Evolutionary conservation across 2,888 invertebrate genomes (phyloP).

Genomic region (Drosophila neonasuta): DNA sequence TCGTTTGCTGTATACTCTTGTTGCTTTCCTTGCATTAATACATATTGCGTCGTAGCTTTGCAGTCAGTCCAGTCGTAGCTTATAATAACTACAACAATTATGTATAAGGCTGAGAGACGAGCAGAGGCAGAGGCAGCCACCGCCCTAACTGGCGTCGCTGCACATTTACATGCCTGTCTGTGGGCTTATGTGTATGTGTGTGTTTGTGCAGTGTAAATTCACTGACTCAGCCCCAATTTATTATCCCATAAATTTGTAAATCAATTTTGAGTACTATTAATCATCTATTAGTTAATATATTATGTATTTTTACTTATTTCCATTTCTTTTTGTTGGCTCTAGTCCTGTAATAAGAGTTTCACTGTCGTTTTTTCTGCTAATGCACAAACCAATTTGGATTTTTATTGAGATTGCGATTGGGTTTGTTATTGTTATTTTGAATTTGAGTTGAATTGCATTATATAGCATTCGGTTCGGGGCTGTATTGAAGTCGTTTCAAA

Average conservation of each 20-base stretch:
- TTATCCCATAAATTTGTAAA: conserved; percentile 26
- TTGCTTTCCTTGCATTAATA: conserved; percentile 26
- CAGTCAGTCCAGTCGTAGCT: conserved; percentile 40
- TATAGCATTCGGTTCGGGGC: conserved; percentile 34
- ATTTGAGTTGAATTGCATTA: conserved; percentile 23
- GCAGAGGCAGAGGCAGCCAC: conserved; percentile 61
- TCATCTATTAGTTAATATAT: conserved; percentile 1
- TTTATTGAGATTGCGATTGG: conserved; percentile 24
- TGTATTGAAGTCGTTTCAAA: conserved; percentile 63
- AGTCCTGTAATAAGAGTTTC: conserved; percentile 7
- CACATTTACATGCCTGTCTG: conserved; percentile 50
- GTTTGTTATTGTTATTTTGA: conserved; percentile 10
- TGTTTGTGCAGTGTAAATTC: conserved; percentile 35
- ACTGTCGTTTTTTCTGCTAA: conserved; percentile 11
- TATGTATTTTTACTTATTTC: conserved; percentile 6
- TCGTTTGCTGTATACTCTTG: conserved; percentile 15
- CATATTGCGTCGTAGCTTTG: conserved; percentile 66
- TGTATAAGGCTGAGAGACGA: not conserved
- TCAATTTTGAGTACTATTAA: not conserved
- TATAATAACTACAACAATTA: not conserved
- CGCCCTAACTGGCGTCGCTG: conserved; percentile 74
- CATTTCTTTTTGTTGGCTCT: not conserved
- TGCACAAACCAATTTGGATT: conserved; percentile 11
- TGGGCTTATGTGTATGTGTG: conserved; percentile 9
- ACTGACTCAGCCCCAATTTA: conserved; percentile 24